Conservation (phyloP, 2,113 vertebrate species). For the Sterna hirundo region DNA sequence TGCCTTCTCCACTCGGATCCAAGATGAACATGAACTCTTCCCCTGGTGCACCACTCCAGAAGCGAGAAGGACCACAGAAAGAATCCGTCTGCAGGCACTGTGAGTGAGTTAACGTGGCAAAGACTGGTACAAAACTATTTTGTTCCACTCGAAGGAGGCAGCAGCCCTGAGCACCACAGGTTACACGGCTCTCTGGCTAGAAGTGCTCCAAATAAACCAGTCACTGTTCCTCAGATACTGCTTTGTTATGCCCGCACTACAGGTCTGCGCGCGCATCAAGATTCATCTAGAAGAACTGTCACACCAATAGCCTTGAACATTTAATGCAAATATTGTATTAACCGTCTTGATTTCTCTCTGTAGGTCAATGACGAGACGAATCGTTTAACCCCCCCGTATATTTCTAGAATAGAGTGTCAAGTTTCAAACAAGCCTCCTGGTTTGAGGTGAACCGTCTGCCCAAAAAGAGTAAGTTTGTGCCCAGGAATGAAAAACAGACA, state of each 20-base stretch:
- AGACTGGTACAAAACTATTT: neutral
- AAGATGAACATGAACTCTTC: neutral
- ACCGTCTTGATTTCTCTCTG: neutral
- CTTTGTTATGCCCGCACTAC: neutral
- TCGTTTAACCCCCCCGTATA: neutral
- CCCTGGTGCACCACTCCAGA: neutral
- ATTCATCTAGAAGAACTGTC: neutral
- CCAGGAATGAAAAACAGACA: neutral
- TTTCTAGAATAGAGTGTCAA: neutral
- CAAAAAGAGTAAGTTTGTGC: neutral
- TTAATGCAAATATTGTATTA: neutral
- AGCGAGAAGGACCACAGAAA: neutral
- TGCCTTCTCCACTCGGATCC: neutral
- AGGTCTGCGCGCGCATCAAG: too few species aligned
- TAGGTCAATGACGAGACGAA: neutral
- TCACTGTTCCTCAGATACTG: too few species aligned
- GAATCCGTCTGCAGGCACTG: neutral
- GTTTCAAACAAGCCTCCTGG: neutral
- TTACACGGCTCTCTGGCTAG: neutral
- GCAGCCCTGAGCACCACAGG: too few species aligned
- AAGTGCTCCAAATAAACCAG: neutral
- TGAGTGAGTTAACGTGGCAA: accelerated
- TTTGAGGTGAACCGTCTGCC: neutral
- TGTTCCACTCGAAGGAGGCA: neutral
- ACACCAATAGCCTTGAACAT: neutral